A percentile compares a stretch with the other conserved stretches of the same genome.
These are phyloP conservation scores for Ceratosolen solmsi DNA, from an alignment of 1,140 invertebrate species.

Conservation along the genomic window DNA sequence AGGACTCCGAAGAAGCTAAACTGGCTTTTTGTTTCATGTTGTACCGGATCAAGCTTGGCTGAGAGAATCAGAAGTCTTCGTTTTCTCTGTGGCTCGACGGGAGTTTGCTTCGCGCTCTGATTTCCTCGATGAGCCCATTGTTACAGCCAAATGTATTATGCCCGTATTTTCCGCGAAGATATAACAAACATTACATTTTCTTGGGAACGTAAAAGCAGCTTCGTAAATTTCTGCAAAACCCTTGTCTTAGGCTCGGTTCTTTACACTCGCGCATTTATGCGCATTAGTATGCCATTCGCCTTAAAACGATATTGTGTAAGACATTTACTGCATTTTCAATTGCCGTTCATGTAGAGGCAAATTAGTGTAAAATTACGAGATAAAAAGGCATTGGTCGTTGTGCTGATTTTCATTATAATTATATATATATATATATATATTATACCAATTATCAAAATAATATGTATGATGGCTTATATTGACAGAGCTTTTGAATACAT, in stretches of 20 bases:
- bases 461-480: too few species aligned
- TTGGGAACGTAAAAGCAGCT: not conserved
- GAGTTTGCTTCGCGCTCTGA: conserved; percentile 1
- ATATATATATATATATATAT: too few species aligned
- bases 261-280: not conserved
- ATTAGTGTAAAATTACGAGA: not conserved
- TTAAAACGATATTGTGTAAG: not conserved
- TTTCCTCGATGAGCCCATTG: conserved; percentile 11
- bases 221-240: not conserved
- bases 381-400: too few species aligned
- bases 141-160: conserved; percentile 18
- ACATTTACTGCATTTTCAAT: not conserved
- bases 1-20: conserved; percentile 46
- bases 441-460: too few species aligned
- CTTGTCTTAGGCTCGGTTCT: not conserved
- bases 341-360: not conserved
- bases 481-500: too few species aligned
- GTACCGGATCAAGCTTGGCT: not conserved
- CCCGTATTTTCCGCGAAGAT: not conserved
- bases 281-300: not conserved
- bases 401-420: too few species aligned
- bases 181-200: conserved; percentile 13
- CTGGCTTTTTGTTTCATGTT: conserved; percentile 59
- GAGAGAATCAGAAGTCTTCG: conserved; percentile 61
- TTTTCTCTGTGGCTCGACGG: not conserved